Evolutionary conservation across 2,888 invertebrate genomes (phyloP).

Genomic region (Pheosia gnoma): DNA sequence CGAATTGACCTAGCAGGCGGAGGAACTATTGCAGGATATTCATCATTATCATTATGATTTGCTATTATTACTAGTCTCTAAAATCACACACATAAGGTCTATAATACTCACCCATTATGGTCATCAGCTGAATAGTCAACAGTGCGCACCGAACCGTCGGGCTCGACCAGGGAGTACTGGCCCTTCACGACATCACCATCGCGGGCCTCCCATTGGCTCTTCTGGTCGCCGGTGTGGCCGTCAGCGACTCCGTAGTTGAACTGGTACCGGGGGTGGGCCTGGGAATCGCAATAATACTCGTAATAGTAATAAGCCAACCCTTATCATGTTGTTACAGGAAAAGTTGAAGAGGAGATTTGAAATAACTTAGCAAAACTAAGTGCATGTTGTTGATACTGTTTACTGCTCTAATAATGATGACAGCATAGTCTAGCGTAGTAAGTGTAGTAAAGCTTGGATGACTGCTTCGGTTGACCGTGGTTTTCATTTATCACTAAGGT

Average conservation of each 20-base stretch:
- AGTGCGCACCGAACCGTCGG: slow-evolving; percentile 85
- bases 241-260: slow-evolving; percentile 86
- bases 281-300: slow-evolving; percentile 24
- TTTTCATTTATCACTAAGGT: too few relatives aligned
- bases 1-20: too few relatives aligned
- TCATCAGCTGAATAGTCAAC: slow-evolving; percentile 86
- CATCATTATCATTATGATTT: too few relatives aligned
- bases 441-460: too few relatives aligned
- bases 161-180: slow-evolving; percentile 86
- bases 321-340: too few relatives aligned
- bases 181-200: slow-evolving; percentile 87
- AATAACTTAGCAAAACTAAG: too few relatives aligned
- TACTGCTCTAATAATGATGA: too few relatives aligned
- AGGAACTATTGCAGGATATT: too few relatives aligned
- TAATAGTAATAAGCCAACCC: background rate
- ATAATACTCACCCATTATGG: slow-evolving; percentile 79
- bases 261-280: slow-evolving; percentile 85
- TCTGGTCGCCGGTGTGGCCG: slow-evolving; percentile 85
- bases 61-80: background rate
- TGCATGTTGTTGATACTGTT: too few relatives aligned
- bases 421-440: too few relatives aligned
- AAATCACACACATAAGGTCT: background rate
- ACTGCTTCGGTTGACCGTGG: too few relatives aligned
- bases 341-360: too few relatives aligned
- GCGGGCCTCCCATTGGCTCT: slow-evolving; percentile 84